Evolutionary conservation across 2,113 vertebrate genomes (phyloP).

Genomic region (Pseudorhombus dupliciocellatus): DNA sequence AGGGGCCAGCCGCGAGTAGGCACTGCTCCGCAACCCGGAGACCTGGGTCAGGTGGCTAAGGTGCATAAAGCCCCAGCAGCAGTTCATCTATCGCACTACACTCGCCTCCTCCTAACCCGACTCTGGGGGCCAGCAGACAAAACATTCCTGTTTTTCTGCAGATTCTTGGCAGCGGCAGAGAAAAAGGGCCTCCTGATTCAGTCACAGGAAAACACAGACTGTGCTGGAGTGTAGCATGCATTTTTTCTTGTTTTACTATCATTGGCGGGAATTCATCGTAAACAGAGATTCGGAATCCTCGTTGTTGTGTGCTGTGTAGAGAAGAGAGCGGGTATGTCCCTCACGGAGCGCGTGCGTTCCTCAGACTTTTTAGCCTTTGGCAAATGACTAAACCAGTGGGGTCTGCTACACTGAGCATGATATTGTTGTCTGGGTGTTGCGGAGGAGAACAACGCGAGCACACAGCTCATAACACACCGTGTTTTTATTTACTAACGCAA

Average conservation of each 20-base stretch:
- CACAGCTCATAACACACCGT: not conserved
- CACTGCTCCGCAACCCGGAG: slow-evolving; percentile 23
- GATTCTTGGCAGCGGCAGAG: slow-evolving; percentile 54
- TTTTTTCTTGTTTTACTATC: slow-evolving; percentile 52
- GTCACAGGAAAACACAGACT: slow-evolving; percentile 41
- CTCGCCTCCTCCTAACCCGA: slow-evolving; percentile 32
- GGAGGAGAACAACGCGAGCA: not conserved
- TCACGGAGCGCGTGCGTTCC: slow-evolving; percentile 37
- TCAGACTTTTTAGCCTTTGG: slow-evolving; percentile 42
- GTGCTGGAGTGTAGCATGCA: slow-evolving; percentile 23
- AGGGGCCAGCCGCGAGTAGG: slow-evolving; percentile 34
- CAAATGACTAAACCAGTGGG: slow-evolving; percentile 69
- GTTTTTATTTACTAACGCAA: not conserved
- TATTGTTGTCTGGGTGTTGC: slow-evolving; percentile 14
- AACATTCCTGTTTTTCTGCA: slow-evolving; percentile 53
- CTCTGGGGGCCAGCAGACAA: slow-evolving; percentile 41
- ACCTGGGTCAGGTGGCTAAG: slow-evolving; percentile 31
- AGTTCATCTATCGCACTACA: slow-evolving; percentile 16
- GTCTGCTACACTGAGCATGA: slow-evolving; percentile 65
- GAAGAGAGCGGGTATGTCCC: slow-evolving; percentile 32
- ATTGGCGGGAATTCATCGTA: slow-evolving; percentile 46
- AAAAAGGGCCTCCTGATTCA: slow-evolving; percentile 30
- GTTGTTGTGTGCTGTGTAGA: slow-evolving; percentile 9
- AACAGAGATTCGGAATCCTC: slow-evolving; percentile 54
- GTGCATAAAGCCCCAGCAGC: slow-evolving; percentile 20